A percentile compares a stretch with the other conserved stretches of the same genome.
Conservation (phyloP, 2,113 vertebrate species). For the Anguilla rostrata region DNA sequence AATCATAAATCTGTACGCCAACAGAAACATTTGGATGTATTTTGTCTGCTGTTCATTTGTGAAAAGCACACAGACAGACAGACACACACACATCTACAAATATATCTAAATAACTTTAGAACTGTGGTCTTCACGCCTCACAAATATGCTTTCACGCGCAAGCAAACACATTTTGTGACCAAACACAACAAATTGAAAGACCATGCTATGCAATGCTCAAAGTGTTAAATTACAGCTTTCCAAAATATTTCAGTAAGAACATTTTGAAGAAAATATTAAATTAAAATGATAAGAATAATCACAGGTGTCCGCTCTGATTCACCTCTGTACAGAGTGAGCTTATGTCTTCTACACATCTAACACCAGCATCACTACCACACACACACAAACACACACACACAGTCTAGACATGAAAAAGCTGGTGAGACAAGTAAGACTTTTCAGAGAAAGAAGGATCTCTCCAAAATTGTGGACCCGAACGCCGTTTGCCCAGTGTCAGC, state of each 20-base stretch:
- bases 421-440: not conserved
- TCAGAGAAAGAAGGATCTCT: constrained; percentile 35
- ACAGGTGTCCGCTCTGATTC: constrained; percentile 31
- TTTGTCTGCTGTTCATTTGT: not conserved
- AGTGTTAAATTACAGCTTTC: not conserved
- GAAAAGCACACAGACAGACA: not conserved
- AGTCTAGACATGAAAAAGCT: constrained; percentile 16
- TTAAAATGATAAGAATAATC: not conserved
- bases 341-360: not conserved
- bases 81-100: too few relatives aligned
- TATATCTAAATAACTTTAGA: too few relatives aligned
- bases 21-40: not conserved
- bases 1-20: not conserved
- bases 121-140: not conserved
- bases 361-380: constrained; percentile 3
- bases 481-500: constrained; percentile 67
- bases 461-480: constrained; percentile 46
- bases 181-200: too few relatives aligned
- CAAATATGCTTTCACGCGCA: not conserved
- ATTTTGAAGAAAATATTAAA: not conserved
- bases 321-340: not conserved
- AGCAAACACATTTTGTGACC: too few relatives aligned
- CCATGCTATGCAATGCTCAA: not conserved
- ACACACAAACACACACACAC: constrained; percentile 2
- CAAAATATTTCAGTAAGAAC: not conserved